Evolutionary conservation across 2,797 vertebrate species (phyloP).

Genomic region (Nannoperca australis): DNA sequence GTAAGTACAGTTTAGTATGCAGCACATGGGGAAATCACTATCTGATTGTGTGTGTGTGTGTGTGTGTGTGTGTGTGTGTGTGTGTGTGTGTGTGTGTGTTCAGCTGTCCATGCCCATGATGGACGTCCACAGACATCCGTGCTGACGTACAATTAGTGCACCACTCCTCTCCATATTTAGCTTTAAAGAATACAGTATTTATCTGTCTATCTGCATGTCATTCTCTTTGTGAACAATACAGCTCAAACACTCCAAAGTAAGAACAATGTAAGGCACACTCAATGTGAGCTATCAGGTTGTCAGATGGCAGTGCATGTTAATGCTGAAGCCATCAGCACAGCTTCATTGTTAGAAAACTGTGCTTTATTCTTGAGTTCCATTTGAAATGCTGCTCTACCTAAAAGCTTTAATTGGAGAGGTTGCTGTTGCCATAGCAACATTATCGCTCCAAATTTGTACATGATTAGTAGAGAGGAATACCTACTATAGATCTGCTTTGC

Average conservation of each 20-base stretch:
- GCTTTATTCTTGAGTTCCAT: conserved; percentile 16
- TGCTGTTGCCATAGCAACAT: conserved; percentile 67
- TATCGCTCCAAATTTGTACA: conserved; percentile 32
- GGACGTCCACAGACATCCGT: conserved; percentile 59
- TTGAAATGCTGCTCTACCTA: conserved; percentile 38
- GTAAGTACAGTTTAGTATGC: background rate
- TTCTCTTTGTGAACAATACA: conserved; percentile 12
- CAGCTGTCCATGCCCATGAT: conserved; percentile 66
- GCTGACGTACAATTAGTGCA: conserved; percentile 62
- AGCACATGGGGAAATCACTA: background rate
- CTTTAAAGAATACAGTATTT: conserved; percentile 34
- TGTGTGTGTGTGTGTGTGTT: conserved; percentile 24
- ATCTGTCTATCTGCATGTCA: conserved; percentile 1
- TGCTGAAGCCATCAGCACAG: background rate
- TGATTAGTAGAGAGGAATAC: conserved; percentile 23
- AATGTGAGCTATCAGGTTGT: background rate
- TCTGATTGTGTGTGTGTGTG: background rate
- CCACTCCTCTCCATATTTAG: conserved; percentile 66
- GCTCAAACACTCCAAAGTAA: background rate
- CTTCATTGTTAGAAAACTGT: background rate
- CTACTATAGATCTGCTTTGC: background rate
- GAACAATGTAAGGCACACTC: background rate
- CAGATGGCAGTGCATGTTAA: background rate
- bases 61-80: conserved; percentile 27
- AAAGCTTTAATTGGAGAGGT: conserved; percentile 49